Evolutionary conservation across 2,113 vertebrate genomes (phyloP), one percentile per base, ranked within the genome.

Genomic region (Rafetus swinhoei): DNA sequence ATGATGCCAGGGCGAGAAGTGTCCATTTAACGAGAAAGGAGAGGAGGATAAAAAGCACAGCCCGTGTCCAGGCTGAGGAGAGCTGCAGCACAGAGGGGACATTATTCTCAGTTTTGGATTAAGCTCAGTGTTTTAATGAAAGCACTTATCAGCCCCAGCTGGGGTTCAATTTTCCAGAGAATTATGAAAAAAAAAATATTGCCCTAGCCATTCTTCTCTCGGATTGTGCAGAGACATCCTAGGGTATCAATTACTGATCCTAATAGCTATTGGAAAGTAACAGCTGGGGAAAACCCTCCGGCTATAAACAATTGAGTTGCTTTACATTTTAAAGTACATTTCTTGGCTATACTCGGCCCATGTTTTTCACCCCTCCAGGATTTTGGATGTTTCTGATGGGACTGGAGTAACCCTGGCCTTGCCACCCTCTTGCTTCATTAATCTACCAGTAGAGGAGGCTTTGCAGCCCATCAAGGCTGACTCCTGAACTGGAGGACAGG

Each of bases 101-200:
- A 97, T 98, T 98, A 97, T 98, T 97, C 84, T 52, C 95, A 84
- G 90, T 50, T 87, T 95, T 97, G 97, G 98, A 96, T 87, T 95
- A 96, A 95, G 90, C 95, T 96, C 97, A 95, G 95, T 82, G 90
- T 97, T 96, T 95, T 97, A 95, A 97, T 98, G 98, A 98, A 97
- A 97, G 96, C 96, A 96, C 97, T 98, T 97, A 97, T 97, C 96
- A 97, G 97, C 96, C 96, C 97, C 98, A 98, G 97, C 97, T 98
- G 97, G 97, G 91, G 81, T 94, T 97, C 97, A 95, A 94, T 96
- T 97, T 97, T 97, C 97, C 97, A 95, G 95, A 92, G 59, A 95
- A 88, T 94, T 94, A 96, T 94, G 95, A 86, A 96, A 97, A 97
- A 97, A 96, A 94, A 96, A n/a, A 95, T 93, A 96, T 96, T 94